Conservation (phyloP, 2,797 vertebrate genomes). For the Danio choprae region DNA sequence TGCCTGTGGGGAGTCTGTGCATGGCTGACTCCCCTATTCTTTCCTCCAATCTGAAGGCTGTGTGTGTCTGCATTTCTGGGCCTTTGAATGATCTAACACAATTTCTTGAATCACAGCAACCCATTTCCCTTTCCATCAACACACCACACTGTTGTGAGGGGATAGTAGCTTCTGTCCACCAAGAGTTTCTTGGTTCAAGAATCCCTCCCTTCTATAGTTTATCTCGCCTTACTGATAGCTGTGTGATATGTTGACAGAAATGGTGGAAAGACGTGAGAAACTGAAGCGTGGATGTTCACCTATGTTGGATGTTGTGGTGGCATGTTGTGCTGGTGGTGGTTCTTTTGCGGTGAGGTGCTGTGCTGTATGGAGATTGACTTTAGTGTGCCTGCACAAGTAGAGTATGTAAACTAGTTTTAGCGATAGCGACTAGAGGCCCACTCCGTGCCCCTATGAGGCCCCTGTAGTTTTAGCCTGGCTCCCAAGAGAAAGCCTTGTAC, state of each 20-base stretch:
- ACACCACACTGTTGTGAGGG: constrained; percentile 19
- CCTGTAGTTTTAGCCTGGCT: constrained; percentile 31
- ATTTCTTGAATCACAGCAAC: constrained; percentile 42
- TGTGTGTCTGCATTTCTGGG: constrained; percentile 47
- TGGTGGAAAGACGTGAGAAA: constrained; percentile 1
- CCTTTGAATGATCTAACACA: constrained; percentile 62
- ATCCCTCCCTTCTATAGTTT: not conserved
- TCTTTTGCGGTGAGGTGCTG: constrained; percentile 24
- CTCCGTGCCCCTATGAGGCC: constrained; percentile 1
- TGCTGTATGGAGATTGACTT: constrained; percentile 39
- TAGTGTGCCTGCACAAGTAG: constrained; percentile 28
- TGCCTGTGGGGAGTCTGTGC: constrained; percentile 70
- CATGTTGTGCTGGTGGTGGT: constrained; percentile 53
- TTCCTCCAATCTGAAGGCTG: constrained; percentile 45
- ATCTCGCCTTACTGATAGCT: not conserved
- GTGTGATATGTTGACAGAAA: constrained; percentile 22
- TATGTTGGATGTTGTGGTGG: constrained; percentile 33
- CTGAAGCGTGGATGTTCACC: not conserved
- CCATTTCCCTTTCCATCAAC: constrained; percentile 35
- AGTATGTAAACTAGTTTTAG: constrained; percentile 24
- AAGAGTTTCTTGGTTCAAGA: constrained; percentile 27
- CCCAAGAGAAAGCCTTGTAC: constrained; percentile 43
- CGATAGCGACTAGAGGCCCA: constrained; percentile 31
- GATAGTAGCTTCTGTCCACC: constrained; percentile 17
- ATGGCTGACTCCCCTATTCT: constrained; percentile 59